Base-by-base conservation (phyloP, 2,113 vertebrate genomes). In the Grammatotria lemairii region DNA sequence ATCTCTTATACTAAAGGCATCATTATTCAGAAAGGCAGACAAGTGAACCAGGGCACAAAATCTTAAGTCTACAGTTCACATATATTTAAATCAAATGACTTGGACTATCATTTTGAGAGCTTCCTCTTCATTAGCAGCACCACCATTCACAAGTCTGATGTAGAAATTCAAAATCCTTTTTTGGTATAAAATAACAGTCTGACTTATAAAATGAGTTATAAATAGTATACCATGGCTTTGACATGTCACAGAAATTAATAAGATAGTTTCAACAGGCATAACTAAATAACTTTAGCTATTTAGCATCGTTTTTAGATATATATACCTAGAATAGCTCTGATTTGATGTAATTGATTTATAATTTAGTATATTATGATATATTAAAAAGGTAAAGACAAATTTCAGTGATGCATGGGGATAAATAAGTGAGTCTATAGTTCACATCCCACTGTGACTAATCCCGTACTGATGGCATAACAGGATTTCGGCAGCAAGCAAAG, bases 161-260 rank as follows among this genome's bases (percentile, higher is more conserved):
- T 40, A 42, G 65, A 73, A 45, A 73, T 45, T 45, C 8, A 9
- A 9, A 47, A 75, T 26, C 4, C 16, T 78, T 49, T 28, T 5
- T 49, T 19, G 6, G 23, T 19, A 31, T 31, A n/a, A 78, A 31
- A 78, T 28, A 47, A 38, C 33, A 23, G 73, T 38, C 9, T 33
- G 47, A 26, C 9, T 83, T 40, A 12, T 73, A 73, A 87, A 82
- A 55, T 47, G 14, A 75, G 14, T 28, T 78, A 8, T 31, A 78
- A 49, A 5, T 49, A 78, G 42, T 45, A 28, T 49, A 2, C n/a
- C 54, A 23, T 68, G 16, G 78, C 57, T 81, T 85, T 8, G 68
- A 75, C 40, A 28, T 83, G 82, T 83, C 80, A 85, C 21, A 80
- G 47, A 89, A 83, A 89, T 89, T 80, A 81, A 87, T 90, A 73